Evolutionary conservation across 2,113 vertebrate genomes (phyloP), one percentile per base, ranked within the genome.

Genomic region (Notechis scutatus): DNA sequence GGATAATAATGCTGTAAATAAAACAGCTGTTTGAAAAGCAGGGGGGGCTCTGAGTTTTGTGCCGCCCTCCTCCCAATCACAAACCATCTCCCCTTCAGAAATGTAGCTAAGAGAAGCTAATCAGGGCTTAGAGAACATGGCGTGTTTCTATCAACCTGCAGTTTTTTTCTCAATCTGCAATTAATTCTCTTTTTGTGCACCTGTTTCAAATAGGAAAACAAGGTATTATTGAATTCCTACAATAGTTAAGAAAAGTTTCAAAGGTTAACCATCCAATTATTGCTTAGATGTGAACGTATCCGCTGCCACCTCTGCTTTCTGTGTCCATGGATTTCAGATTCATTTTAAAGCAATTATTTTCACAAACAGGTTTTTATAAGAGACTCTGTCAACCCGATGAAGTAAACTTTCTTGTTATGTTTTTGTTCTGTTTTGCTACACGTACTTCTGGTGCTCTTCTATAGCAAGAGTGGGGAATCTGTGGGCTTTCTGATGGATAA

Each of bases 131-230:
- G 81, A 87, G 91, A 93, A 92, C 96, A 4, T 94, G 93, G 94
- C 94, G 91, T 69, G 85, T 94, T 95, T 93, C 94, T 88, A 59
- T 95, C 0, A 0, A 88, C 94, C 93, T 93, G 94, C 59, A 94
- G 92, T 91, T 96, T 92, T 95, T 95, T 59, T 93, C 93, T 95
- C 96, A 94, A 95, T 96, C 95, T 94, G 92, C 90, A 95, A 45
- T 50, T 81, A 89, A 50, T n/a, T 64, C 56, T 81, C 21, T 34
- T 21, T 52, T 92, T 89, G 85, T 89, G 26, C 26, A 85, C 52
- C 52, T 50, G 57, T 42, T 69, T 69, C 45, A 95, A 26, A 50
- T 93, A 52, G 2, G 29, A 88, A 91, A 94, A 61, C 47, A 93
- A 34, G 2, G 39, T 93, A 94, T 94, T 91, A 95, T 74, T 81